phyloP scores from a whole-genome alignment of 2,888 invertebrate genomes.

The Papilio protenor region DNA sequence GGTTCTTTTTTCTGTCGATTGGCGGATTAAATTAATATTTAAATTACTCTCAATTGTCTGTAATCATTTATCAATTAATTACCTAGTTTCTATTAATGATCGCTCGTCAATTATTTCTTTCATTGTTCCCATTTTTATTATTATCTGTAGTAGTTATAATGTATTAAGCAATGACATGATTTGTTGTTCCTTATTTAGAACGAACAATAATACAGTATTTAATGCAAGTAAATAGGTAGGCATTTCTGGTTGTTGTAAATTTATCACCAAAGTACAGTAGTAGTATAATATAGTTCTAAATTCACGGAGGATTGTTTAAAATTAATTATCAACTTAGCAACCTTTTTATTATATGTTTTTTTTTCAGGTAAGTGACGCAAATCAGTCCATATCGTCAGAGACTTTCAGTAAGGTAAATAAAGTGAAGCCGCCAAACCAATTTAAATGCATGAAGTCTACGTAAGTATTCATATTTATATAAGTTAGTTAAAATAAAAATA shows the following conservation, averaged over 20 bases:
- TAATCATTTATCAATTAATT: conserved; percentile 3
- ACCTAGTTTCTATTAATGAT: background rate
- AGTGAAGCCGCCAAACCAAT: background rate
- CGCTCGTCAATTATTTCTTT: background rate
- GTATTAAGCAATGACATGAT: background rate
- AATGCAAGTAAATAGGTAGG: too few relatives aligned
- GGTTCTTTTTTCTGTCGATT: too few relatives aligned
- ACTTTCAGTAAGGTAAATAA: background rate
- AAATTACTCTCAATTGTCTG: background rate
- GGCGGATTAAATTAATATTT: background rate
- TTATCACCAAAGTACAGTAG: too few relatives aligned
- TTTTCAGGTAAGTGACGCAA: conserved; percentile 34
- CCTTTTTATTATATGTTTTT: background rate
- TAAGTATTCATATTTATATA: background rate
- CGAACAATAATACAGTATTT: too few relatives aligned
- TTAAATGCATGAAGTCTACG: background rate
- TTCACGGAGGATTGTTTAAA: too few relatives aligned
- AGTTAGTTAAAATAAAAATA: background rate
- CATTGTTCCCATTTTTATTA: background rate
- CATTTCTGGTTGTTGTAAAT: too few relatives aligned
- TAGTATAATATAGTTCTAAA: too few relatives aligned
- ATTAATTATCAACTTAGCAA: too few relatives aligned
- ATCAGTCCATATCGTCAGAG: background rate
- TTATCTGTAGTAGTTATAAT: background rate
- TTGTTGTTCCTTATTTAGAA: background rate